Conservation (phyloP, 2,113 vertebrate species). For the Crotalus tigris region DNA sequence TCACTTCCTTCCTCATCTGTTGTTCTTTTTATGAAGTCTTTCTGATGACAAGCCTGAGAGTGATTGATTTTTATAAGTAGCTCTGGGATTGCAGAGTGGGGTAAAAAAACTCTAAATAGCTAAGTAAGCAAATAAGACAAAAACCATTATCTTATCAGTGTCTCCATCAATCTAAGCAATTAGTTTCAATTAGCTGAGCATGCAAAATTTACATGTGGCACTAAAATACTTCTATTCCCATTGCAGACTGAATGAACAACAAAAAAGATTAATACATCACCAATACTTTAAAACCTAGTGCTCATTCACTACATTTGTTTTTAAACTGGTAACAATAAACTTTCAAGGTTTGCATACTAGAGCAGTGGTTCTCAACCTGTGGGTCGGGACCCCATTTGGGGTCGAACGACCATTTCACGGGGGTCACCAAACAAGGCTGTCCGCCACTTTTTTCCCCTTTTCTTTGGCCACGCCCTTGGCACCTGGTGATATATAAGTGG, state of each 20-base stretch:
- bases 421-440: no score
- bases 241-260: not conserved
- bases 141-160: not conserved
- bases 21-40: not conserved
- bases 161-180: not conserved
- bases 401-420: no score
- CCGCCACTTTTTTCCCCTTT: no score
- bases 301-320: not conserved
- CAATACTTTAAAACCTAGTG: not conserved
- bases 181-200: not conserved
- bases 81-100: not conserved
- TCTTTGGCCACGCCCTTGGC: no score
- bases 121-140: not conserved
- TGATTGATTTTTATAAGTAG: not conserved
- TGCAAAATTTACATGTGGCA: not conserved
- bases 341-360: not conserved
- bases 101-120: not conserved
- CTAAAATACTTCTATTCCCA: not conserved
- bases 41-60: not conserved
- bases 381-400: no score
- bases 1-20: not conserved
- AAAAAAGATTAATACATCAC: not conserved
- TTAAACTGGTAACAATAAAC: not conserved
- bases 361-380: no score
- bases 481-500: no score